Evolutionary conservation across 2,113 vertebrate genomes (phyloP), one percentile per base, ranked within the genome.

Genomic region (Ramphastos sulfuratus): DNA sequence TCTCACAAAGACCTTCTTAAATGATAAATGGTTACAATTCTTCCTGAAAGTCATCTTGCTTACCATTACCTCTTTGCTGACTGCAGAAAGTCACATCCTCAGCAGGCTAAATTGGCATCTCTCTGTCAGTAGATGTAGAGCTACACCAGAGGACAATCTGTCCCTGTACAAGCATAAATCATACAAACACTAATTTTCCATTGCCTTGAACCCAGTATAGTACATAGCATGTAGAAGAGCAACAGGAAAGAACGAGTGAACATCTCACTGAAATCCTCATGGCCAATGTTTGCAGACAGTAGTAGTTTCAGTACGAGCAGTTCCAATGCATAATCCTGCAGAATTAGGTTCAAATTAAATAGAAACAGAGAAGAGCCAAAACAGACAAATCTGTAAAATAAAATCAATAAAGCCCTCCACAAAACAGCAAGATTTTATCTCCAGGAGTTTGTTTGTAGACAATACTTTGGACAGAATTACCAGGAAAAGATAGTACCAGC

Each of bases 51-150:
- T 92, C 71, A 78, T 93, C 61, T 52, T 93, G 61, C 73, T 83
- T 88, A 86, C 48, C 23, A 59, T 73, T 87, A 70, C 73, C 58
- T 88, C 54, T 61, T 75, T 82, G 52, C 48, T 87, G 79, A 91
- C 79, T 94, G 75, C 85, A 78, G 75, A 73, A 94, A 96, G 87
- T 94, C 82, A 74, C 52, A 83, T 83, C 85, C 42, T 77, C 88
- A 88, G 80, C 73, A 86, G 61, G 61, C 48, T 81, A 88, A 93
- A 96, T 61, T 88, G 85, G 37, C 65, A 90, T 71, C 56, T 83
- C 52, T 81, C 80, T 0, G 3, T 81, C 76, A 61, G 73, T 72
- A 83, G 61, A 73, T 33, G 44, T 1, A 82, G 92, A 93, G 15
- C 20, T 92, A 71, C 67, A 85, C 37, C 54, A 85, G 84, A 93